Percentiles rank a stretch among this genome's conserved stretches.
phyloP scores from a whole-genome alignment of 1,140 invertebrate species.

The Babylonia areolata region DNA sequence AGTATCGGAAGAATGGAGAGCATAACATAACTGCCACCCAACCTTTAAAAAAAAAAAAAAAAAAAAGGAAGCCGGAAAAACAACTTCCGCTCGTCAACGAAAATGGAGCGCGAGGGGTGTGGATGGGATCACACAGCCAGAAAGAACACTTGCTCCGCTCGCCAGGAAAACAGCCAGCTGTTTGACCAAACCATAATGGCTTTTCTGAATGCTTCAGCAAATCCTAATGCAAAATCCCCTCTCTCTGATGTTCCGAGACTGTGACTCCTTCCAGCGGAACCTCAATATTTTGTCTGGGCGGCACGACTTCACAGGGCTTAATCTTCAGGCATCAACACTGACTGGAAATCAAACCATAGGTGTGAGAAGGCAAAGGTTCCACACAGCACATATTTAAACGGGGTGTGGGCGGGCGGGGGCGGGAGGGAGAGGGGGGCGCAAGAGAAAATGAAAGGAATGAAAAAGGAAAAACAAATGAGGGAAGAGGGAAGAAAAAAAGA shows the following conservation, averaged over 20 bases:
- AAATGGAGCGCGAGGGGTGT: no score
- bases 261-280: neutral
- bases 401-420: neutral
- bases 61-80: neutral
- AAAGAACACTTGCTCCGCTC: no score
- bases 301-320: constrained; percentile 8
- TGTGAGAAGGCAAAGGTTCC: no score
- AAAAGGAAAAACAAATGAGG: neutral
- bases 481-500: no score
- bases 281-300: constrained; percentile 15
- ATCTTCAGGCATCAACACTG: neutral
- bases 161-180: neutral
- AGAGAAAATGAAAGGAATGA: neutral
- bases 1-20: no score
- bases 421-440: neutral
- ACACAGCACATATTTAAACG: no score
- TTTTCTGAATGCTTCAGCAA: constrained; percentile 15
- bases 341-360: neutral
- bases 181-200: neutral
- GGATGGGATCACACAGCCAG: no score
- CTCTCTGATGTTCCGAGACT: constrained; percentile 7
- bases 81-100: no score
- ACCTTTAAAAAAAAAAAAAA: neutral
- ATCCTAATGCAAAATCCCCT: neutral
- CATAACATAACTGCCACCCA: no score